Base-by-base conservation (phyloP, 2,113 vertebrate genomes). In the Mesoclemmys tuberculata region DNA sequence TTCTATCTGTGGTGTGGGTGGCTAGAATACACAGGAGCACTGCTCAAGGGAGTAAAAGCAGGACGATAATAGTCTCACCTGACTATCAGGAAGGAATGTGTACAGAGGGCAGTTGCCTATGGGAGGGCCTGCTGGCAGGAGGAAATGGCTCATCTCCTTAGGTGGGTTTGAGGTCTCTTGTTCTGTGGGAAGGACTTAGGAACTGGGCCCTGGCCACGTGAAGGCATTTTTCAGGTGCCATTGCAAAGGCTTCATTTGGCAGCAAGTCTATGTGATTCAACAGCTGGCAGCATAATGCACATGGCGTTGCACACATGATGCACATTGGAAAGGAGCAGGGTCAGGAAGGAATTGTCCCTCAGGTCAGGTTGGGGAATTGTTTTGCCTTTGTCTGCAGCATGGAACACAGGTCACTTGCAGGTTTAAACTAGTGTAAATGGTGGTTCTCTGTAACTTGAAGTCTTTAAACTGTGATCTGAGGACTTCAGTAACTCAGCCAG, bases 1-100 rank as follows among this genome's bases (percentile, higher is more conserved):
- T 84, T 56, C 52, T 84, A 49, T 88, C 83, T 94, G 13, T 0
- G 0, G 80, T 68, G 38, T 87, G 10, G 9, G n/a, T 87, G 95
- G 78, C 21, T 51, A 52, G 14, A 12, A 96, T 61, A 51, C 58
- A 48, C 58, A 71, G 86, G 52, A 85, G 9, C 10, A 93, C 93
- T 80, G 0, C 0, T 54, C 7, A 0, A 7, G 35, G 84, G 10
- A 38, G 22, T 44, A 75, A 13, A 44, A 38, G 24, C 71, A 75
- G 41, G 55, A 89, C 35, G 58, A 14, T 71, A 68, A 14, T 61
- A 88, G 80, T 58, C 83, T 41, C 88, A 31, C 29, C 92, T 61
- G 31, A 51, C 91, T 77, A 12, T 55, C 55, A 83, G 38, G 79
- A 71, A 85, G 61, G 18, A 87, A 82, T 68, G 71, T 2, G 8